Percentiles rank a stretch among this genome's conserved stretches.
These are phyloP conservation scores for Erpetoichthys calabaricus DNA, from an alignment of 2,797 vertebrate genomes.

Conservation along the genomic window DNA sequence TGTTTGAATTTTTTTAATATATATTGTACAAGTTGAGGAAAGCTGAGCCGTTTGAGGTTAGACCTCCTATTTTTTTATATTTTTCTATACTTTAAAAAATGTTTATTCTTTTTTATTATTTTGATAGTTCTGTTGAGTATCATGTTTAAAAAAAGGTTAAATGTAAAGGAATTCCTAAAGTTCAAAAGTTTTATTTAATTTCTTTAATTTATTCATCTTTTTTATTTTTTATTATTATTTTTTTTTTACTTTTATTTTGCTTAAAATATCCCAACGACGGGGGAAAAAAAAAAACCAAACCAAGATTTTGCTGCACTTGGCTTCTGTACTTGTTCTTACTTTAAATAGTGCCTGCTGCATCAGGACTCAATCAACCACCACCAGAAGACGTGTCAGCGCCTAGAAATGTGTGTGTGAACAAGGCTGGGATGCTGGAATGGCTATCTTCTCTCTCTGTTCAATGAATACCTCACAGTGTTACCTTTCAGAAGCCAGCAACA, in stretches of 20 bases:
- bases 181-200: neutral
- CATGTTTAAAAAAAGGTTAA: neutral
- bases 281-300: too few species aligned
- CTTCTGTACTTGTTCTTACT: neutral
- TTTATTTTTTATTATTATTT: neutral
- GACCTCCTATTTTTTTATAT: constrained; percentile 2
- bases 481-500: neutral
- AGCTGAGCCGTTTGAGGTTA: neutral
- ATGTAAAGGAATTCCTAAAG: neutral
- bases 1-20: neutral
- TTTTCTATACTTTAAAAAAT: neutral
- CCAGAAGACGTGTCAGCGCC: neutral
- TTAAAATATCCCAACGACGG: neutral
- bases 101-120: neutral
- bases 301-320: neutral
- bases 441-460: constrained; percentile 1
- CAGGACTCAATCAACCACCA: neutral
- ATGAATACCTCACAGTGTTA: constrained; percentile 1
- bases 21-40: neutral
- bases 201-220: neutral
- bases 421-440: constrained; percentile 18
- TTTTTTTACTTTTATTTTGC: neutral
- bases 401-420: constrained; percentile 16
- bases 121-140: neutral
- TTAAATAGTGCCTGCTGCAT: constrained; percentile 1